These are phyloP conservation scores for Ichneumoninae sp. DNA, from an alignment of 2,888 invertebrate genomes.

Conservation along the genomic window DNA sequence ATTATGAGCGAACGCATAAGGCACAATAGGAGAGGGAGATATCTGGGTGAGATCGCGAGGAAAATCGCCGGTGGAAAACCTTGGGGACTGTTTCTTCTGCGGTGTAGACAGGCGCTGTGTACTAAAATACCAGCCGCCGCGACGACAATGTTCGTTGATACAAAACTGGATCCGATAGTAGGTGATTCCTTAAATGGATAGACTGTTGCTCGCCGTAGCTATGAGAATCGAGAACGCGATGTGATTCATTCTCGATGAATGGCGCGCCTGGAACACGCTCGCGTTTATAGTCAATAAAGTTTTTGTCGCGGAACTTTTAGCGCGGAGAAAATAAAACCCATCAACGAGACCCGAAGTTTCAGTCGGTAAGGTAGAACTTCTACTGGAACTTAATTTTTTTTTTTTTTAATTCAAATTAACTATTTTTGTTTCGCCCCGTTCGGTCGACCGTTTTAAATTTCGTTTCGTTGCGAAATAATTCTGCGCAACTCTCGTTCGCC, in stretches of 20 bases:
- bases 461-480: slow-evolving; percentile 10
- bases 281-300: slow-evolving; percentile 19
- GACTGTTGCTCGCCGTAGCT: slow-evolving; percentile 31
- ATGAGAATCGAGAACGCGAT: slow-evolving; percentile 62
- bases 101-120: not conserved
- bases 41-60: slow-evolving; percentile 62
- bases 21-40: slow-evolving; percentile 62
- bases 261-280: not conserved
- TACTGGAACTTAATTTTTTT: not conserved
- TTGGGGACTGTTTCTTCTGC: slow-evolving; percentile 50
- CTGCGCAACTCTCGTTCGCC: slow-evolving; percentile 37
- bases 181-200: slow-evolving; percentile 62
- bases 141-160: slow-evolving; percentile 45
- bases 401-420: not conserved
- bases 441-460: not conserved
- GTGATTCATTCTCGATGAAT: slow-evolving; percentile 63
- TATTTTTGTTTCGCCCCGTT: not conserved
- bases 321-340: slow-evolving; percentile 4
- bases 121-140: not conserved
- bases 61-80: slow-evolving; percentile 59
- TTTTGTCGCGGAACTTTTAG: slow-evolving; percentile 5
- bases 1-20: slow-evolving; percentile 32
- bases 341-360: slow-evolving; percentile 13
- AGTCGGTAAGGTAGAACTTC: slow-evolving; percentile 1
- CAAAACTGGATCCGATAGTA: slow-evolving; percentile 60